Base-by-base conservation (phyloP, 2,888 invertebrate species). In the Agriopis marginaria region DNA sequence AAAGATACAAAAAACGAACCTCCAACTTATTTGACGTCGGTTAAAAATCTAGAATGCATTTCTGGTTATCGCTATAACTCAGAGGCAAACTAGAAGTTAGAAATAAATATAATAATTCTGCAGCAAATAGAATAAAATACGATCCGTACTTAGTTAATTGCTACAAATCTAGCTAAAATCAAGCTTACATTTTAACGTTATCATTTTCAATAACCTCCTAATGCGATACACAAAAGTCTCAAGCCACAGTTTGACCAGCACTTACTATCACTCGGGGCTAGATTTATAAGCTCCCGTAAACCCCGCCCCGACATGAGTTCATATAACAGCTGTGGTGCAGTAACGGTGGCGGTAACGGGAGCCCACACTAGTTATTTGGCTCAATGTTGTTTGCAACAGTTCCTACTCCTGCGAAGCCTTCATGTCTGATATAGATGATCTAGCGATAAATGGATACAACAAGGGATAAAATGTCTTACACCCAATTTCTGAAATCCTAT, bases 311-410 rank as follows among this genome's bases (percentile, higher is more conserved):
- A 77, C 76, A 74, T 70, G 78, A 76, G 82, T 76, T 77, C 78
- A 77, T 83, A 80, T 77, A 82, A 77, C 82, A 77, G 79, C 75
- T 77, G 53, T 53, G 53, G 44, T 62, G 9, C 79, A 76, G 75
- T 89, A 89, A 87, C 90, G 87, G 90, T 84, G 74, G 71, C 58
- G 23, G 79, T 89, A 90, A 90, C 90, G 90, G 90, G 84, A 83
- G 81, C 74, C 68, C 71, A 83, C 77, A 80, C 86, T 82, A 82
- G 83, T 87, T 86, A 81, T 71, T 74, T 58, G 67, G 67, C 54
- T 64, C 66, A 63, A 17, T 8, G 23, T 76, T 75, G 71, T 70
- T 14, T 17, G 62, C 75, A 79, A 79, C 77, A 78, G 79, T 79
- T 77, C 72, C 77, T 77, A 74, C 74, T 75, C 65, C 62, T 63